Percentiles rank a stretch among this genome's conserved stretches.
These are phyloP conservation scores for Athalia cordata DNA, from an alignment of 2,888 invertebrate genomes.

Conservation along the genomic window DNA sequence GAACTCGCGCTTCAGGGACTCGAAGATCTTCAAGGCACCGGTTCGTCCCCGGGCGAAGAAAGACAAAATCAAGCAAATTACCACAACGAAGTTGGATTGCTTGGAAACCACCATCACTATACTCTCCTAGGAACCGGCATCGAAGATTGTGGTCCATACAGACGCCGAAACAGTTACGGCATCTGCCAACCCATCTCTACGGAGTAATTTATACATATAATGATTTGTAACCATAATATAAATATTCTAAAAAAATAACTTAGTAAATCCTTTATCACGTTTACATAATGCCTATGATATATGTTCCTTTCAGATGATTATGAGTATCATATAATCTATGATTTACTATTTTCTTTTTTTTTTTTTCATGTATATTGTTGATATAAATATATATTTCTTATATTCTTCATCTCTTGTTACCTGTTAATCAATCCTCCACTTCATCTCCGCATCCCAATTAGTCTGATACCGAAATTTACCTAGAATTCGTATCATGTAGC, in stretches of 20 bases:
- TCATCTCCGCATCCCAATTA: no score
- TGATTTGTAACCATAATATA: not conserved
- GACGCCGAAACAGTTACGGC: slow-evolving; percentile 81
- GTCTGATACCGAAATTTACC: no score
- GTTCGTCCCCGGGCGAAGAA: not conserved
- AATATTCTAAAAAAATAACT: not conserved
- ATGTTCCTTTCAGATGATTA: no score
- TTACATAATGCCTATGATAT: no score
- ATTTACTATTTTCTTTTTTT: no score
- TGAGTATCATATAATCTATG: no score
- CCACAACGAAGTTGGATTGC: slow-evolving; percentile 43
- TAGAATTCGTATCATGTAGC: no score
- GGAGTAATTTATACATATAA: slow-evolving; percentile 6
- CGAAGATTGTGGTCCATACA: slow-evolving; percentile 86
- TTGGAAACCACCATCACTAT: slow-evolving; percentile 67
- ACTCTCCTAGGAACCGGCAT: slow-evolving; percentile 79
- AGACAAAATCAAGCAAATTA: slow-evolving; percentile 7
- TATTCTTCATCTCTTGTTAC: no score
- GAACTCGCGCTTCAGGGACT: slow-evolving; percentile 45
- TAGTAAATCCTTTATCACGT: no score
- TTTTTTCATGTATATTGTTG: no score
- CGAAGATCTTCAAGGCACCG: not conserved
- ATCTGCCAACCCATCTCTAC: slow-evolving; percentile 74
- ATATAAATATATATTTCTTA: no score
- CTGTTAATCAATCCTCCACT: no score